Percentiles rank a stretch among this genome's conserved stretches.
phyloP scores from a whole-genome alignment of 2,888 invertebrate genomes.

The Trachelus iudaicus region DNA sequence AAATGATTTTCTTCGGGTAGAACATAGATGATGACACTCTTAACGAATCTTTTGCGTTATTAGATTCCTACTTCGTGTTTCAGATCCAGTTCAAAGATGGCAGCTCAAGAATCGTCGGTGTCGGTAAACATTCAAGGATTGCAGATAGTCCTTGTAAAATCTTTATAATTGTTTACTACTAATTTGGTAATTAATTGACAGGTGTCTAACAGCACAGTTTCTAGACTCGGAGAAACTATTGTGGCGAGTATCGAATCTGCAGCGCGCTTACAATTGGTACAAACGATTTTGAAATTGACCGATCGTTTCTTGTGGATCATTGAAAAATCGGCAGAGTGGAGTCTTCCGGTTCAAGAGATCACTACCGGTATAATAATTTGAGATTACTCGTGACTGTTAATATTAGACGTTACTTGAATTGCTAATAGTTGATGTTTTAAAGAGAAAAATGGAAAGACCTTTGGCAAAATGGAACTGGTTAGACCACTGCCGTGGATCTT shows the following conservation, averaged over 20 bases:
- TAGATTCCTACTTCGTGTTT: neutral
- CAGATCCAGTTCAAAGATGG: neutral
- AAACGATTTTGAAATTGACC: constrained; percentile 64
- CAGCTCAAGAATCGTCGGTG: neutral
- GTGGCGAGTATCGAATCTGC: constrained; percentile 35
- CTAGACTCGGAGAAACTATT: constrained; percentile 18
- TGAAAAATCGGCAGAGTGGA: constrained; percentile 72
- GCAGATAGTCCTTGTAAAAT: neutral
- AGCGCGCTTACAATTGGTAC: constrained; percentile 62
- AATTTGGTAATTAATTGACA: neutral
- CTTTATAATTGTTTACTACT: neutral
- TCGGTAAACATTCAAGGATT: neutral
- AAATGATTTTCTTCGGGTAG: neutral
- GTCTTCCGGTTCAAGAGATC: constrained; percentile 63
- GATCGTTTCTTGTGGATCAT: constrained; percentile 69
- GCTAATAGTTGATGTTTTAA: constrained; percentile 17
- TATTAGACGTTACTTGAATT: neutral
- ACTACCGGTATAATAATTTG: constrained; percentile 21
- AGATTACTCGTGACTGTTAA: neutral
- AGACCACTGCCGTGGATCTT: constrained; percentile 72
- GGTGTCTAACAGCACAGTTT: neutral
- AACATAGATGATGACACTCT: neutral
- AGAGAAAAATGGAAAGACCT: constrained; percentile 67
- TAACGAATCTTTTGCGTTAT: neutral
- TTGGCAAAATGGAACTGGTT: constrained; percentile 67